Percentiles rank a stretch among this genome's conserved stretches.
phyloP scores from a whole-genome alignment of 2,113 vertebrate genomes.

The Anguilla rostrata region DNA sequence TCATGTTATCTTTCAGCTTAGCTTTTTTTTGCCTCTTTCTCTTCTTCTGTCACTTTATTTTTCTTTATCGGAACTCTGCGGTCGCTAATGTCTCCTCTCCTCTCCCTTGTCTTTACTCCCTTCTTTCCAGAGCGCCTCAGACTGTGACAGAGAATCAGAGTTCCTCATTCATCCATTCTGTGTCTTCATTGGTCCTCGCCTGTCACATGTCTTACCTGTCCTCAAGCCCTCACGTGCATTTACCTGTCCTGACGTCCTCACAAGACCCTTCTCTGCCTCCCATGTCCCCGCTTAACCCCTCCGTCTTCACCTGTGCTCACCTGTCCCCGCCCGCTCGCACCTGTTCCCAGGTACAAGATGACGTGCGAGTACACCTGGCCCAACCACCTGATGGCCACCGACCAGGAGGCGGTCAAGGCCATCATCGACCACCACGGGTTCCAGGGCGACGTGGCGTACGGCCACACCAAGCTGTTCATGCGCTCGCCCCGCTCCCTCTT shows the following conservation, averaged over 20 bases:
- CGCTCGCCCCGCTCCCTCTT: slow-evolving; percentile 81
- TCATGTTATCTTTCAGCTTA: neutral
- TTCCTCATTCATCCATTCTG: neutral
- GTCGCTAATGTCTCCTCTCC: neutral
- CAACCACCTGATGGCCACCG: slow-evolving; percentile 84
- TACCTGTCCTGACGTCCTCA: neutral
- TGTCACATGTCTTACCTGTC: neutral
- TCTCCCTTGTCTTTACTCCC: neutral
- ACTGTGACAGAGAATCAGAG: neutral
- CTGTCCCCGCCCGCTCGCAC: neutral
- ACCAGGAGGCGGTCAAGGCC: slow-evolving; percentile 78
- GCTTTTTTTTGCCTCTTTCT: too few relatives aligned
- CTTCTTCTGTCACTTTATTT: too few relatives aligned
- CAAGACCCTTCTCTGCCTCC: neutral
- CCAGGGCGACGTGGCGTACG: slow-evolving; percentile 85
- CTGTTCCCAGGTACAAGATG: slow-evolving; percentile 85
- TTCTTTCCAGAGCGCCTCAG: neutral
- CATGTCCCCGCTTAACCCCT: neutral
- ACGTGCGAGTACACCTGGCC: slow-evolving; percentile 97
- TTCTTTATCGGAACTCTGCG: too few relatives aligned
- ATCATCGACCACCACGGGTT: slow-evolving; percentile 86
- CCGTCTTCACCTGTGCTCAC: neutral
- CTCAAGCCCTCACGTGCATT: neutral
- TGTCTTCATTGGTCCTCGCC: neutral
- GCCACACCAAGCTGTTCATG: slow-evolving; percentile 86